Evolutionary conservation across 1,140 invertebrate species (phyloP).

Genomic region (Macrosteles quadrilineatus): DNA sequence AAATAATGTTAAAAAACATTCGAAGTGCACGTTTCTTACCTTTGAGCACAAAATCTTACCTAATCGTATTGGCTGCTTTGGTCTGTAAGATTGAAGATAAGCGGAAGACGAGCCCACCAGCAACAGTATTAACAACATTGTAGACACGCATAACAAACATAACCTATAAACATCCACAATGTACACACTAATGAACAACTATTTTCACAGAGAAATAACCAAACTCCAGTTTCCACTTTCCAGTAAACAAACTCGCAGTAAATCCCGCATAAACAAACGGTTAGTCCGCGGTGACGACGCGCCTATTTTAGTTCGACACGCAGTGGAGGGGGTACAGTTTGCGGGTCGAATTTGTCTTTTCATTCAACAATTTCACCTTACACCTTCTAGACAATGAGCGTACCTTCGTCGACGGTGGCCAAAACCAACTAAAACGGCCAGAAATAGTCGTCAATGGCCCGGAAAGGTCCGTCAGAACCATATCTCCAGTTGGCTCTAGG

Average conservation of each 20-base stretch:
- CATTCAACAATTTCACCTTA: conserved; percentile 8
- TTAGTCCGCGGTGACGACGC: not conserved
- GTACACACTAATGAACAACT: too few relatives aligned
- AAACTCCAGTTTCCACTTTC: too few relatives aligned
- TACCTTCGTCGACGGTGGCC: not conserved
- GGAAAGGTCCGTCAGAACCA: conserved; percentile 2
- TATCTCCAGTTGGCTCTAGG: conserved; percentile 2
- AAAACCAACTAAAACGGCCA: conserved; percentile 14
- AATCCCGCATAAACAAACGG: not conserved
- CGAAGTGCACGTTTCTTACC: too few relatives aligned
- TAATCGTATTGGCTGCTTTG: not conserved
- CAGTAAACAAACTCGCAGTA: conserved; percentile 6
- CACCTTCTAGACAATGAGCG: conserved; percentile 4
- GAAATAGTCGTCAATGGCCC: conserved; percentile 13
- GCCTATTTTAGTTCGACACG: not conserved
- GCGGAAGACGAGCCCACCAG: not conserved
- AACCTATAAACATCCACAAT: too few relatives aligned
- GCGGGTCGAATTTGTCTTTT: not conserved
- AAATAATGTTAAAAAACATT: too few relatives aligned
- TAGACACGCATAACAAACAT: not conserved
- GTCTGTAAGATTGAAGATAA: not conserved
- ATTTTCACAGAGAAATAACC: too few relatives aligned
- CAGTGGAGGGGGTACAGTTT: not conserved
- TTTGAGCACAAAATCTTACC: too few relatives aligned
- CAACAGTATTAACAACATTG: not conserved